Conservation (phyloP, 2,888 invertebrate genomes). For the Drosophila nr. perissopoda region DNA sequence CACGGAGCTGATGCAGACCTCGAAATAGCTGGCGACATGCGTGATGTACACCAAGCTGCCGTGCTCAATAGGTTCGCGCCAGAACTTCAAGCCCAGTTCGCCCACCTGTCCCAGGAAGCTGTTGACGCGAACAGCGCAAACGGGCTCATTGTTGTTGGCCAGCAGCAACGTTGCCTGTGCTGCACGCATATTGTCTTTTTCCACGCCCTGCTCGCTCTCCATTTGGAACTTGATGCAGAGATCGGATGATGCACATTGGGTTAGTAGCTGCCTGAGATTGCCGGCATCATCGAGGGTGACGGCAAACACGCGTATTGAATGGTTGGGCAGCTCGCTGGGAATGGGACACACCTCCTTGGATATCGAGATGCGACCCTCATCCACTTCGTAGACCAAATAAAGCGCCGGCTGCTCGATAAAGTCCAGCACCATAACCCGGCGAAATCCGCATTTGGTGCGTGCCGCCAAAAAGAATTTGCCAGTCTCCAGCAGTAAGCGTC, state of each 20-base stretch:
- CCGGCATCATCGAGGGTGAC: slow-evolving; percentile 8
- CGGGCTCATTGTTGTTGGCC: slow-evolving; percentile 9
- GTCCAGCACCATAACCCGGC: slow-evolving; percentile 58
- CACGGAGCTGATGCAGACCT: slow-evolving; percentile 48
- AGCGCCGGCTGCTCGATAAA: slow-evolving; percentile 19
- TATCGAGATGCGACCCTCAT: slow-evolving; percentile 55
- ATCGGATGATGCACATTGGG: background rate
- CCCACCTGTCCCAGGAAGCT: slow-evolving; percentile 39
- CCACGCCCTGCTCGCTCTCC: background rate
- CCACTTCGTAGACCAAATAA: slow-evolving; percentile 62
- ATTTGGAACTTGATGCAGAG: slow-evolving; percentile 35
- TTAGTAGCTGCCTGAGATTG: background rate
- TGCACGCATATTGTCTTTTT: background rate
- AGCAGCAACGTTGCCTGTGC: slow-evolving; percentile 23
- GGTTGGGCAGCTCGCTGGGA: slow-evolving; percentile 36
- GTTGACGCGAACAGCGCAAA: slow-evolving; percentile 28
- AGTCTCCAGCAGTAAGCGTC: slow-evolving; percentile 11
- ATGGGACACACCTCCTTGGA: slow-evolving; percentile 43
- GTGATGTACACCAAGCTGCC: slow-evolving; percentile 48
- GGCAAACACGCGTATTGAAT: slow-evolving; percentile 42
- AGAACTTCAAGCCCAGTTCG: slow-evolving; percentile 44
- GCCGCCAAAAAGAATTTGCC: slow-evolving; percentile 44
- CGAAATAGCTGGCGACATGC: slow-evolving; percentile 28
- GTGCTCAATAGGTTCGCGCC: slow-evolving; percentile 45
- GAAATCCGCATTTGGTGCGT: slow-evolving; percentile 37